Evolutionary conservation across 2,113 vertebrate genomes (phyloP).

Genomic region (Hystrix brachyura): DNA sequence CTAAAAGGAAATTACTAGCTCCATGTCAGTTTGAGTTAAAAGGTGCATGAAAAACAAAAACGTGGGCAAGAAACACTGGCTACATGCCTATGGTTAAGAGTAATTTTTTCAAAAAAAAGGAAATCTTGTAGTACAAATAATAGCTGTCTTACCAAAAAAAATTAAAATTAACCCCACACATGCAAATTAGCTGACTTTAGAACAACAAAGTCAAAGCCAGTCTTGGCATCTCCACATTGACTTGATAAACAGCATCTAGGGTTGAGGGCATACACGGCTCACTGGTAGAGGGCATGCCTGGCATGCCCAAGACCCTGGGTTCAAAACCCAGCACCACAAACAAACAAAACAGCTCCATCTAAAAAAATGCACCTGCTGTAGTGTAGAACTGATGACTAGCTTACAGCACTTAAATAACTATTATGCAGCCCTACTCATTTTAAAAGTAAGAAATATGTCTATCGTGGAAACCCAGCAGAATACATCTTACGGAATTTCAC

Average conservation of each 20-base stretch:
- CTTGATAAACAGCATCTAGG: constrained; percentile 18
- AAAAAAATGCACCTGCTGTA: fast-evolving
- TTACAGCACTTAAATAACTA: neutral
- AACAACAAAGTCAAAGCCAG: constrained; percentile 36
- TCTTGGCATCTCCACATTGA: neutral
- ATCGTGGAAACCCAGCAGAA: neutral
- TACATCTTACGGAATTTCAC: neutral
- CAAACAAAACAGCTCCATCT: neutral
- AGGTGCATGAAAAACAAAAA: constrained; percentile 34
- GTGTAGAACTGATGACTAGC: neutral
- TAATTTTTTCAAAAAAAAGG: neutral
- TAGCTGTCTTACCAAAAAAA: constrained; percentile 59
- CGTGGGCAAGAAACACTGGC: neutral
- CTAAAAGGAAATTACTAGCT: constrained; percentile 44
- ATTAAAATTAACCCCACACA: constrained; percentile 57
- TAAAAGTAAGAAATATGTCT: neutral
- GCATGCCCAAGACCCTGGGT: neutral
- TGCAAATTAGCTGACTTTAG: neutral
- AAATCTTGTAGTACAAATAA: constrained; percentile 47
- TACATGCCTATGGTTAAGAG: constrained; percentile 30
- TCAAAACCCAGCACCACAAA: neutral
- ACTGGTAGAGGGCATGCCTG: neutral
- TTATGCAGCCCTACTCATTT: neutral
- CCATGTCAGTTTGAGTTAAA: constrained; percentile 39
- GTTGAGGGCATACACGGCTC: neutral